Evolutionary conservation across 37 sponge, comb jelly and placozoan species (phyloP).

Genomic region (Mnemiopsis leidyi): DNA sequence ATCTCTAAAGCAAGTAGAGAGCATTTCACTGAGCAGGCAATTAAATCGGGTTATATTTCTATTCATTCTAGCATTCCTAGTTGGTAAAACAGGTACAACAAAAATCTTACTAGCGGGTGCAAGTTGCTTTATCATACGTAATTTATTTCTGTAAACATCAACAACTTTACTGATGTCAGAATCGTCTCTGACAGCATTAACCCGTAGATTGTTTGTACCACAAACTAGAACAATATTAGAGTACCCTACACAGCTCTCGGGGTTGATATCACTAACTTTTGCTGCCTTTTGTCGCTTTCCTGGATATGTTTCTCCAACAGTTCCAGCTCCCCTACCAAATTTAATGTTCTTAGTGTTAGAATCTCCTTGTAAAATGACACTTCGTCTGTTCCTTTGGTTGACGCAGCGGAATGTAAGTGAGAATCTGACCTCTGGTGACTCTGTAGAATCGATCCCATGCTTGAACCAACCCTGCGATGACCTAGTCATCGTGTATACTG

Average conservation of each 20-base stretch:
- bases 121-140: not conserved
- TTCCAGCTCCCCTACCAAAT: not conserved
- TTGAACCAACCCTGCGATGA: not conserved
- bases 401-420: not conserved
- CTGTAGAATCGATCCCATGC: not conserved
- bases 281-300: not conserved
- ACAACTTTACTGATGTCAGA: not conserved
- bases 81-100: not conserved
- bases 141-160: not conserved
- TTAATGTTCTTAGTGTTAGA: not conserved
- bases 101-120: not conserved
- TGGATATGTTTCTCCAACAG: not conserved
- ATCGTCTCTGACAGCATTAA: not conserved
- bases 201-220: not conserved
- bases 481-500: not conserved
- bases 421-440: not conserved
- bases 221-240: not conserved
- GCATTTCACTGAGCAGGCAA: not conserved
- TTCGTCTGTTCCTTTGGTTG: not conserved
- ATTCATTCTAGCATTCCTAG: not conserved
- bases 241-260: not conserved
- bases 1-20: not conserved
- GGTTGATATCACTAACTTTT: not conserved
- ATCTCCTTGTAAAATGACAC: not conserved
- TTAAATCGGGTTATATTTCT: not conserved